These are phyloP conservation scores for Huso huso DNA, from an alignment of 2,797 vertebrate genomes.

Conservation along the genomic window DNA sequence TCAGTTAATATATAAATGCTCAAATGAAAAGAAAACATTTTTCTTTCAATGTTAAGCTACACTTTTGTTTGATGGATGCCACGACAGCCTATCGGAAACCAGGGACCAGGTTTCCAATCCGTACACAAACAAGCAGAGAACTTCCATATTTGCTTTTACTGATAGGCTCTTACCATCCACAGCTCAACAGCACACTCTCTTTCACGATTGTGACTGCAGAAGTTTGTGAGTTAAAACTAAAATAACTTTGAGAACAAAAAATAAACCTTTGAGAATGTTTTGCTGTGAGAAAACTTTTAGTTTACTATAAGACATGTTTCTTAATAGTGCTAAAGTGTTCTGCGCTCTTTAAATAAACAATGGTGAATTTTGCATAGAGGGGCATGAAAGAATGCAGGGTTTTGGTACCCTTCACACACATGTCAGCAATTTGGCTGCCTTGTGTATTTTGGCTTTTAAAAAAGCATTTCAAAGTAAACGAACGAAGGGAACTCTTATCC, in stretches of 20 bases:
- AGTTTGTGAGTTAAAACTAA: slow-evolving; percentile 66
- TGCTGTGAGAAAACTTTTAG: slow-evolving; percentile 77
- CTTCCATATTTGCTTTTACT: slow-evolving; percentile 55
- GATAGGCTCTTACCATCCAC: slow-evolving; percentile 44
- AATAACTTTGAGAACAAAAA: slow-evolving; percentile 65
- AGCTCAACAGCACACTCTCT: slow-evolving; percentile 38
- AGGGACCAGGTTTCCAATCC: slow-evolving; percentile 34
- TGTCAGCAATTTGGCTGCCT: slow-evolving; percentile 95
- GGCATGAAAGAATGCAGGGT: slow-evolving; percentile 87
- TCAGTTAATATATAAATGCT: no score
- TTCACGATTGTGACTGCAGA: slow-evolving; percentile 35
- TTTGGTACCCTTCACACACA: slow-evolving; percentile 80
- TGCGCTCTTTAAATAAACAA: slow-evolving; percentile 93
- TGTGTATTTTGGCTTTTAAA: slow-evolving; percentile 92
- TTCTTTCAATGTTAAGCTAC: not conserved
- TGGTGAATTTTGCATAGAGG: slow-evolving; percentile 79
- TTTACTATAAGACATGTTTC: slow-evolving; percentile 88
- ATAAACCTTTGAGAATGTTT: slow-evolving; percentile 75
- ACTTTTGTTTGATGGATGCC: slow-evolving; percentile 19
- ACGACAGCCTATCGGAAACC: slow-evolving; percentile 28
- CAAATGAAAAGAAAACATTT: no score
- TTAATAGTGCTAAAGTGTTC: slow-evolving; percentile 91
- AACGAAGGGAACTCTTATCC: slow-evolving; percentile 87
- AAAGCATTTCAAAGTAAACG: slow-evolving; percentile 93
- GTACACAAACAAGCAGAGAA: slow-evolving; percentile 52